Conservation (phyloP, 1,140 invertebrate genomes). For the Tetraneura akinire region DNA sequence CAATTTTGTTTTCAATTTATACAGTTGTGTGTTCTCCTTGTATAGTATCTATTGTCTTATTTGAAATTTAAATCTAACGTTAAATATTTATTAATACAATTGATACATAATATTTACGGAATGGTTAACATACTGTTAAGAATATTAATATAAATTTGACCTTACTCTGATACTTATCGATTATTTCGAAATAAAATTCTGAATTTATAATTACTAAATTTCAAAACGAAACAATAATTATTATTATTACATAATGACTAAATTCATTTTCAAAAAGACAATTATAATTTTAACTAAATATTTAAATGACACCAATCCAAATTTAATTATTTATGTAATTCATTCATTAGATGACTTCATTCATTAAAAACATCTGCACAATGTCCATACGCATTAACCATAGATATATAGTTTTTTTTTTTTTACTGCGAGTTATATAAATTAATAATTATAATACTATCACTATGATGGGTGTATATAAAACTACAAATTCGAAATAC, state of each 20-base stretch:
- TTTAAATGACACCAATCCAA: no score
- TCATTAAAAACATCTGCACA: no score
- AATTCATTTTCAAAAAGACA: neutral
- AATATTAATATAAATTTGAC: slow-evolving; percentile 37
- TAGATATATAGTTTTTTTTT: no score
- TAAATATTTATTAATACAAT: neutral
- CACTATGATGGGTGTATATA: no score
- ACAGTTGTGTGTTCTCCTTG: neutral
- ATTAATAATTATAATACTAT: no score
- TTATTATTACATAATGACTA: neutral
- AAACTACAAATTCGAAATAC: no score
- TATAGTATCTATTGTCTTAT: neutral
- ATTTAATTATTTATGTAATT: no score
- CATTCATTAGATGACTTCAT: no score
- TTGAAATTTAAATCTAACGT: neutral
- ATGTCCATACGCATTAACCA: no score
- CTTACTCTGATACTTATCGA: slow-evolving; percentile 11
- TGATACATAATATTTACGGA: neutral
- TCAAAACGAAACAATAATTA: neutral
- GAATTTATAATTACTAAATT: neutral
- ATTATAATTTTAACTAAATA: no score
- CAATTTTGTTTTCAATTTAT: neutral
- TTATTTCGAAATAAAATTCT: slow-evolving; percentile 17
- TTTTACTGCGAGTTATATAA: no score
- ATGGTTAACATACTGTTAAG: slow-evolving; percentile 11